Evolutionary conservation across 2,113 vertebrate species (phyloP).

Genomic region (Chelonoidis abingdonii): DNA sequence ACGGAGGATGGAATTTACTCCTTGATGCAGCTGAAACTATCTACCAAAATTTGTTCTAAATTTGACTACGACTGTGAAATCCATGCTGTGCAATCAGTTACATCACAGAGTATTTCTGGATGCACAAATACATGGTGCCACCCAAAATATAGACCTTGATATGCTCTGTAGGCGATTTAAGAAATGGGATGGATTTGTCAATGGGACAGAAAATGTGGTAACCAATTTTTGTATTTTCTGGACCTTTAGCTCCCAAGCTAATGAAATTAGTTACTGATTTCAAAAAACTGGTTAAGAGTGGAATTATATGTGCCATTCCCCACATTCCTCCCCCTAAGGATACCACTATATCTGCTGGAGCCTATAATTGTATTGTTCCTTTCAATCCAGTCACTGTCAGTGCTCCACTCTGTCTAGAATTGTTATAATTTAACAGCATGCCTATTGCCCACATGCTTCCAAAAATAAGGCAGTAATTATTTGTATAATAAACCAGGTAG

Average conservation of each 20-base stretch:
- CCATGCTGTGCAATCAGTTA: background rate
- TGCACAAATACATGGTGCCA: background rate
- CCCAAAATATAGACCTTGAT: background rate
- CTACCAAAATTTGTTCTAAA: background rate
- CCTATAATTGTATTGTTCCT: background rate
- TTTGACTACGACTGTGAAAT: background rate
- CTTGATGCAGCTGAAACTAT: background rate
- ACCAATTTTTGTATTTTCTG: background rate
- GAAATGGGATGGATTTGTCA: background rate
- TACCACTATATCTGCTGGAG: background rate
- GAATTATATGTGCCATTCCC: background rate
- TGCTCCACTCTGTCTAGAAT: background rate
- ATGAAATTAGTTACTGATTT: background rate
- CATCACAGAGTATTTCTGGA: background rate
- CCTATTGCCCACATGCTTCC: background rate
- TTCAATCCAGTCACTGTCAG: background rate
- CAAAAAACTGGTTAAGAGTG: background rate
- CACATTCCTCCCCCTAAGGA: background rate
- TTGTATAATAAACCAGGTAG: constrained; percentile 11
- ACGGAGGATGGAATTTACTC: background rate
- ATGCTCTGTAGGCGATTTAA: background rate
- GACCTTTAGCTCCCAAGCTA: background rate
- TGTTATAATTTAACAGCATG: background rate
- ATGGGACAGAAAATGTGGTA: background rate
- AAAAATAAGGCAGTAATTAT: background rate